Conservation (phyloP, 2,888 invertebrate genomes). For the Gymnocheta viridis region DNA sequence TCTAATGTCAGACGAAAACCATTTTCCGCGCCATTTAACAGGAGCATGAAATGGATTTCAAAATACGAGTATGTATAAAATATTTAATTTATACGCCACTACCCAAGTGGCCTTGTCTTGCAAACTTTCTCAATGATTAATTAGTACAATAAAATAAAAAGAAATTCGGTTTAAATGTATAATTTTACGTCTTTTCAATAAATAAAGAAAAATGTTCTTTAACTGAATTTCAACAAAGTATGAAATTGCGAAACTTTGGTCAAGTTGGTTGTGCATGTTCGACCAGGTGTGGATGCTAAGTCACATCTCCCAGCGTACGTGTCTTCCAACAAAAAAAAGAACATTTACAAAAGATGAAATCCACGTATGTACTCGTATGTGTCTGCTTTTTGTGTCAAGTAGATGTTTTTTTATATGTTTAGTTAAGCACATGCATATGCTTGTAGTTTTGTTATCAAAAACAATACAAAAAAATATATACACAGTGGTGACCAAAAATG, state of each 20-base stretch:
- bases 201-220: no score
- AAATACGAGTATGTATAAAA: background rate
- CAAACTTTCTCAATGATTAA: background rate
- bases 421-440: background rate
- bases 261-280: background rate
- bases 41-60: constrained; percentile 17
- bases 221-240: no score
- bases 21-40: constrained; percentile 25
- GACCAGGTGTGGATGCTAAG: background rate
- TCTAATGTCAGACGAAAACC: constrained; percentile 31
- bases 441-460: no score
- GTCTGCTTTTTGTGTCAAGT: constrained; percentile 24
- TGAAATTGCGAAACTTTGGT: background rate
- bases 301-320: constrained; percentile 10
- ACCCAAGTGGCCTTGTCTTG: background rate
- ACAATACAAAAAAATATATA: background rate
- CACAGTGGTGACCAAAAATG: no score
- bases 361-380: background rate
- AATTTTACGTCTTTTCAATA: no score
- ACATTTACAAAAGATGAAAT: constrained; percentile 55
- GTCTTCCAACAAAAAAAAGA: constrained; percentile 6
- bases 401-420: background rate
- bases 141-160: background rate
- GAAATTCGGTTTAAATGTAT: background rate
- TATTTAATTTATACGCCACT: background rate